Base-by-base conservation (phyloP, 2,797 vertebrate genomes). In the Muraenolepis orangiensis region DNA sequence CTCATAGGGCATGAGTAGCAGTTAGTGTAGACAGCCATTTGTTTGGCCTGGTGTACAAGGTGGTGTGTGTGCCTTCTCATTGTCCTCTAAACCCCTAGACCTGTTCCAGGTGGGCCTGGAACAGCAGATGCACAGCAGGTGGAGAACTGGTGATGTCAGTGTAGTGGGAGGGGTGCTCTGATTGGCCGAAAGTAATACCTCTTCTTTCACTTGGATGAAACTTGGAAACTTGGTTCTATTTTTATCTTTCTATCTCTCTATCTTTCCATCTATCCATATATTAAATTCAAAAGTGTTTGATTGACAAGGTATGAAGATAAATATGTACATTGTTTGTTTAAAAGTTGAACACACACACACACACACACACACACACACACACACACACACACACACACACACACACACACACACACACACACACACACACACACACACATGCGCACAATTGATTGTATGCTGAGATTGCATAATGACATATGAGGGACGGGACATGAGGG, bases 401-500 rank as follows among this genome's bases (percentile, higher is more conserved):
- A 23, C 68, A 69, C 68, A 36, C 66, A 69, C 31, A 20, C 28
- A 7, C 31, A 10, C 32, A 46, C 36, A 40, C 70, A 68, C 73
- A 38, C 74, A 20, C 70, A 46, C 57, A 76, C 70, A 72, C 36
- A 74, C 31, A 69, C 38, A 74, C 36, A 66, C 32, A 69, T 36
- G 69, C 68, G 38, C 38, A 1, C 38, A 30, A 28, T 76, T 36
- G 3, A 23, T 74, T 51, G 26, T 72, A 28, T 6, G 86, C 90
- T 87, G 87, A 89, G 82, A 71, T 75, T 70, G 85, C 82, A 88
- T 38, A 69, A 40, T 23, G 72, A 4, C 11, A 1, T 73, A 61
- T 61, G 30, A 71, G n/a, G n/a, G n/a, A n/a, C n/a, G n/a, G 32
- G 16, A n/a, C 3, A 38, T 16, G 64, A n/a, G 28, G 32, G 66